Evolutionary conservation across 2,113 vertebrate genomes (phyloP).

Genomic region (Cynopterus brachyotis): DNA sequence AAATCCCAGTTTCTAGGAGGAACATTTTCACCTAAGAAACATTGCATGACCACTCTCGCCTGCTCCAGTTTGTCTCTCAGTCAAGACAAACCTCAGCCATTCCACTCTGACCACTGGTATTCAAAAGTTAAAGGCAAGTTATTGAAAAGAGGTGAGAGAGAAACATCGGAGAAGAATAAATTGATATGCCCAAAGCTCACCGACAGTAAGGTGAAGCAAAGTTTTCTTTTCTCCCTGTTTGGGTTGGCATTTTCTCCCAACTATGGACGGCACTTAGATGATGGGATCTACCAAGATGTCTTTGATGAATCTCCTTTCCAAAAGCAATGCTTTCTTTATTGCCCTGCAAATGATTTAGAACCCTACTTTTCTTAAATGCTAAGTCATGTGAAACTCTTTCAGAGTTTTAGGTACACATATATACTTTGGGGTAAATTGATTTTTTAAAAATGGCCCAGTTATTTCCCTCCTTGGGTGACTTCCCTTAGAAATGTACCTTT

Average conservation of each 20-base stretch:
- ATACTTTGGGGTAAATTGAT: not conserved
- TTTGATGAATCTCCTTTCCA: not conserved
- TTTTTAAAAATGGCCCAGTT: not conserved
- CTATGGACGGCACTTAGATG: accelerated
- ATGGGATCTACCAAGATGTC: not conserved
- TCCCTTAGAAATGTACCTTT: not conserved
- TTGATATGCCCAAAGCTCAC: not conserved
- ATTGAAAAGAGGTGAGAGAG: not conserved
- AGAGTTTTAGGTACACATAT: not conserved
- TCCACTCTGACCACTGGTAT: not conserved
- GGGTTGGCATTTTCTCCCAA: not conserved
- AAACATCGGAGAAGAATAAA: not conserved
- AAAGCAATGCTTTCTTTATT: not conserved
- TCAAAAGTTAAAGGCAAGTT: not conserved
- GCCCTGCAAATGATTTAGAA: not conserved
- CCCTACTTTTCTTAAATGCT: not conserved
- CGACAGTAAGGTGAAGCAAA: not conserved
- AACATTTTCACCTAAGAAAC: not conserved
- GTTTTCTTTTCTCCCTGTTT: not conserved
- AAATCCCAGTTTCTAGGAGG: not conserved
- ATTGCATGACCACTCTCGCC: not conserved
- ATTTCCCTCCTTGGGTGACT: not conserved
- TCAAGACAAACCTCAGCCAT: not conserved
- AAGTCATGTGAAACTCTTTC: not conserved
- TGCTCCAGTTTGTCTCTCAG: not conserved